Percentiles rank a stretch among this genome's conserved stretches.
Conservation (phyloP, 1,140 invertebrate species). For the Drosophila sechellia region DNA sequence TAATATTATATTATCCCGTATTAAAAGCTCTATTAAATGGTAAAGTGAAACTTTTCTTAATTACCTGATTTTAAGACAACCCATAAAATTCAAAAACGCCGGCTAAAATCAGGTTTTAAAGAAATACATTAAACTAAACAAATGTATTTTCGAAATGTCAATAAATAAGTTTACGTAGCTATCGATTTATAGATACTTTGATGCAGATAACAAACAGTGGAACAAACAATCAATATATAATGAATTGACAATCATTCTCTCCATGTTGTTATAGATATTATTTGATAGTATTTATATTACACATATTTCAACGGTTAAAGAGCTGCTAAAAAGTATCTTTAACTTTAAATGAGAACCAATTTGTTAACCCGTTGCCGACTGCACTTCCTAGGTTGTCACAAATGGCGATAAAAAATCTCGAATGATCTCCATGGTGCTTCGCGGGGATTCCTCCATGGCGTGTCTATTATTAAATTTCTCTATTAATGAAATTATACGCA, state of each 20-base stretch:
- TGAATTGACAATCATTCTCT: background rate
- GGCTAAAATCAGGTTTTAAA: conserved; percentile 11
- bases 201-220: conserved; percentile 15
- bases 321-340: too few species aligned
- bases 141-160: conserved; percentile 31
- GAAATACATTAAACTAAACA: conserved; percentile 22
- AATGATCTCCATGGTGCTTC: conserved; percentile 4
- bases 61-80: conserved; percentile 1
- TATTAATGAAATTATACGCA: conserved; percentile 42
- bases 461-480: conserved; percentile 69
- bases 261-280: background rate
- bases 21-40: background rate
- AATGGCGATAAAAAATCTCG: conserved; percentile 4
- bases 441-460: conserved; percentile 17
- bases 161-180: conserved; percentile 24
- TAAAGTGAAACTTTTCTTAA: conserved; percentile 7
- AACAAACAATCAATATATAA: conserved; percentile 19
- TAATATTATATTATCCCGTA: background rate
- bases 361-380: background rate
- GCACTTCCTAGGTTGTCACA: background rate
- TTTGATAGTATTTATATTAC: too few species aligned
- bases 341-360: background rate
- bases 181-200: conserved; percentile 34
- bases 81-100: background rate
- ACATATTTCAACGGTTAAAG: too few species aligned